phyloP scores from a whole-genome alignment of 2,797 vertebrate genomes.

The Lacerta bilineata region DNA sequence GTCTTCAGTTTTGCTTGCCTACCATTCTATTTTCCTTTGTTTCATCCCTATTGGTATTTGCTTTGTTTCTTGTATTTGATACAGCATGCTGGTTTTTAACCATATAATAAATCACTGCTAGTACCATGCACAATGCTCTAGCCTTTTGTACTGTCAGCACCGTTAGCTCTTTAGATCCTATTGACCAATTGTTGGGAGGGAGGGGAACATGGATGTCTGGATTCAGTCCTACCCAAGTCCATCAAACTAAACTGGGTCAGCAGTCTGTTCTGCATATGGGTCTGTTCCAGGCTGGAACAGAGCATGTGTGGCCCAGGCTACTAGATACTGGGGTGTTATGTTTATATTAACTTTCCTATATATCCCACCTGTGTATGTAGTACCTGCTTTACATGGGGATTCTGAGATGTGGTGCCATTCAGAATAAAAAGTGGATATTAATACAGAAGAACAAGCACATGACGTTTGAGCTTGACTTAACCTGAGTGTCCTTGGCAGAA shows the following conservation, averaged over 20 bases:
- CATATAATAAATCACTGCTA: too few relatives aligned
- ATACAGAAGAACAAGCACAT: background rate
- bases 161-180: background rate
- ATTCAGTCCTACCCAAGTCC: background rate
- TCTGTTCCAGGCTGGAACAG: background rate
- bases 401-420: background rate
- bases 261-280: too few relatives aligned
- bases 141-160: background rate
- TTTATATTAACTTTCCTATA: background rate
- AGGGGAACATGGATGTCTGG: background rate
- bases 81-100: too few relatives aligned
- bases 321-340: background rate
- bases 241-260: background rate
- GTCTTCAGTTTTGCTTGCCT: too few relatives aligned
- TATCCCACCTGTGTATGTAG: background rate
- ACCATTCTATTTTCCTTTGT: background rate
- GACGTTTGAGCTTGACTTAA: background rate
- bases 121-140: too few relatives aligned
- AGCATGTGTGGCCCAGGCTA: background rate
- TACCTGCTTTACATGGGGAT: background rate
- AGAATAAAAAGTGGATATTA: slow-evolving; percentile 20
- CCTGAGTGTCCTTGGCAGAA: background rate
- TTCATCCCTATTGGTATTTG: background rate
- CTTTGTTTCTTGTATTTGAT: too few relatives aligned
- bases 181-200: background rate